Evolutionary conservation across 1,140 invertebrate species (phyloP).

Genomic region (Drosophila hydei): DNA sequence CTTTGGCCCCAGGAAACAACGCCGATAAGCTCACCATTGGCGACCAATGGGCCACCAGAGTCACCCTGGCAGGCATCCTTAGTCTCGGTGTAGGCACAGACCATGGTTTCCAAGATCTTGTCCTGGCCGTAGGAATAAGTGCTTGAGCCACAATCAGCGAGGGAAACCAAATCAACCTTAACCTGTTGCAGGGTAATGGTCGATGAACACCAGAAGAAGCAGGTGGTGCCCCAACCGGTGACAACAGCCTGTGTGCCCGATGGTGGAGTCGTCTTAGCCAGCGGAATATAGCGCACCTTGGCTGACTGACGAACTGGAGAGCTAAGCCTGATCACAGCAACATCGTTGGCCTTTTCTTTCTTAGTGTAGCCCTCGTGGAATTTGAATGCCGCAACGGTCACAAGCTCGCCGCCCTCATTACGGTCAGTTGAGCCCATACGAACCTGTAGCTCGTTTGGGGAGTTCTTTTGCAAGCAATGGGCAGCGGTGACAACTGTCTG

Average conservation of each 20-base stretch:
- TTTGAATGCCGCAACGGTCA: conserved; percentile 53
- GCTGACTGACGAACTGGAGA: conserved; percentile 52
- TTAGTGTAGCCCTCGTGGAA: conserved; percentile 70
- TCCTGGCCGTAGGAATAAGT: conserved; percentile 51
- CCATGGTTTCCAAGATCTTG: conserved; percentile 84
- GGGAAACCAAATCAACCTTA: conserved; percentile 35
- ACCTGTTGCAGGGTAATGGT: conserved; percentile 41
- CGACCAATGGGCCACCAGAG: conserved; percentile 84
- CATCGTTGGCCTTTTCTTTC: conserved; percentile 83
- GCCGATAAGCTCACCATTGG: conserved; percentile 84
- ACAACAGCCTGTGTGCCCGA: conserved; percentile 65
- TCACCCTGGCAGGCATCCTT: conserved; percentile 86
- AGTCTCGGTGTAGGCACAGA: conserved; percentile 84
- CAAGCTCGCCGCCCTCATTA: conserved; percentile 56
- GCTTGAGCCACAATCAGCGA: conserved; percentile 33
- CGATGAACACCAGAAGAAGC: conserved; percentile 55
- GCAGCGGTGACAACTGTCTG: conserved; percentile 86
- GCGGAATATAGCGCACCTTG: conserved; percentile 36
- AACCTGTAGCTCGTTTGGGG: conserved; percentile 46
- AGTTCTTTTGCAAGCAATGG: conserved; percentile 84
- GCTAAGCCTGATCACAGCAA: conserved; percentile 84
- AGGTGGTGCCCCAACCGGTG: conserved; percentile 71
- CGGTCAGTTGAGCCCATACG: conserved; percentile 63
- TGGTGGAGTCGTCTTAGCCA: conserved; percentile 47
- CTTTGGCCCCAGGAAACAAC: conserved; percentile 89